Conservation (phyloP, 2,888 invertebrate genomes). For the Pteria penguin region DNA sequence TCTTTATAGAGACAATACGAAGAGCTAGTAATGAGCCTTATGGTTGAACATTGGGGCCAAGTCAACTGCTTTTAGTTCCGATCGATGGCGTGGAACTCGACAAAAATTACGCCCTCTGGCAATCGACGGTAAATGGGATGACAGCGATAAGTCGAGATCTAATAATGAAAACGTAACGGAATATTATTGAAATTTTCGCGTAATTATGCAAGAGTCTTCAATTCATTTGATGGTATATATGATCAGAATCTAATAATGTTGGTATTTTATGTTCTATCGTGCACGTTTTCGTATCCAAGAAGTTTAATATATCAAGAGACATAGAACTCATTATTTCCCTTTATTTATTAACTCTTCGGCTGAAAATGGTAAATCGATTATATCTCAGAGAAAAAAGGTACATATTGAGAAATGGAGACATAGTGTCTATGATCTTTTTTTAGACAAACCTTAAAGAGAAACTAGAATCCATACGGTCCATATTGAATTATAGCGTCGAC, state of each 20-base stretch:
- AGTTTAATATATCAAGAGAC: no score
- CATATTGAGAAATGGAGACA: no score
- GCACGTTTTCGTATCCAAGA: no score
- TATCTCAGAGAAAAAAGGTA: no score
- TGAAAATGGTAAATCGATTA: no score
- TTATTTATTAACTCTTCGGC: no score
- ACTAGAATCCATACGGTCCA: no score
- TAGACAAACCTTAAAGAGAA: no score
- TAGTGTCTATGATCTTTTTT: no score
- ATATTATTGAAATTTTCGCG: not conserved
- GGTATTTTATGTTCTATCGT: not conserved
- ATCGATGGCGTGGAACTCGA: conserved; percentile 9
- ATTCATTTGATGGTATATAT: not conserved
- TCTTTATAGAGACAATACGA: not conserved
- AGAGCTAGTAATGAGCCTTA: not conserved
- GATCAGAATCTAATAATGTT: not conserved
- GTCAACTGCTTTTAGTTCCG: not conserved
- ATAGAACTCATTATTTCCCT: no score
- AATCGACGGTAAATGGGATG: not conserved
- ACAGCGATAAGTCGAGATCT: not conserved
- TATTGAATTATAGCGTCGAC: no score
- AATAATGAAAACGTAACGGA: not conserved
- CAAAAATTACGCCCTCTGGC: conserved; percentile 27
- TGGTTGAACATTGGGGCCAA: not conserved
- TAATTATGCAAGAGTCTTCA: not conserved